Base-by-base conservation (phyloP, 2,797 vertebrate genomes). In the Macropodus opercularis region DNA sequence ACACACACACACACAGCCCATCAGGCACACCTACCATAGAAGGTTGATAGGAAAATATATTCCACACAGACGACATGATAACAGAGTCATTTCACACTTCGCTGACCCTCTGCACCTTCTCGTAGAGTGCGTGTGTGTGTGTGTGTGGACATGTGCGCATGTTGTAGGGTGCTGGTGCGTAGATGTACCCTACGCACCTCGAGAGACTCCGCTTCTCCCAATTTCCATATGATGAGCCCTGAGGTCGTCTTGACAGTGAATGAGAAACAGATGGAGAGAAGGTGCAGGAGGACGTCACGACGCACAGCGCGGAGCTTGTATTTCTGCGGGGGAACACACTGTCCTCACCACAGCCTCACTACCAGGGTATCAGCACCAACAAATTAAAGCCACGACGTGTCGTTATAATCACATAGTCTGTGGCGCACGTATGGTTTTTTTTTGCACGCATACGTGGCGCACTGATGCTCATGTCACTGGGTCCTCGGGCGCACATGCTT, bases 71-170 rank as follows among this genome's bases (percentile, higher is more conserved):
- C 69, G 66, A 89, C 84, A 87, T 81, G 88, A 87, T 87, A 90
- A 88, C 83, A 84, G 90, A 90, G 85, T 89, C 80, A 90, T 91
- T 91, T 90, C 89, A 90, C 87, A 79, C 85, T 79, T 42, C 74
- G 75, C 41, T 79, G 85, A 65, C 57, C 65, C 57, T 44, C 66
- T 7, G 49, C 81, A 77, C 47, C 50, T 53, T 74, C 48, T 48
- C 59, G n/a, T n/a, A n/a, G 51, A 46, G 51, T 27, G 39, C 12
- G 66, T 70, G 55, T 59, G 42, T 43, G 56, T 53, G 52, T 56
- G 48, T 39, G 17, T 23, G 47, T 24, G 29, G 26, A 4, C 12
- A 32, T 4, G 8, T 3, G 61, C 62, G 46, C 51, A 63, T 80
- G 43, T 62, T 75, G 70, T 69, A 75, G 64, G 39, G 43, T 35